A percentile compares a stretch with the other conserved stretches of the same genome.
Evolutionary conservation across 2,888 invertebrate genomes (phyloP).

Genomic region (Coelinius sp.): DNA sequence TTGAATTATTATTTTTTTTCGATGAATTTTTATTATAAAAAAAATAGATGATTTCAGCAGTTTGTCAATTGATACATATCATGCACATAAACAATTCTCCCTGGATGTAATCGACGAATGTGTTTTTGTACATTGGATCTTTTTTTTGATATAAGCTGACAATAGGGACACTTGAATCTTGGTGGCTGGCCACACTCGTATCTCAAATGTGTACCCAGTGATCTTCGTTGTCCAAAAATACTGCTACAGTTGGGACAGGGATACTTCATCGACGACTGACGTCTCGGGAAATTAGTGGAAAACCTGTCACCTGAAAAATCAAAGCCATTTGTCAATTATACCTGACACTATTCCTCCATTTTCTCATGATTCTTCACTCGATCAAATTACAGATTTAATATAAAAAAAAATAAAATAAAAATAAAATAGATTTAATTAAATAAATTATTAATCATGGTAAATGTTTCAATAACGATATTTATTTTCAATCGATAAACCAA

Average conservation of each 20-base stretch:
- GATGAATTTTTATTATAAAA: background rate
- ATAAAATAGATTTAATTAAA: too few relatives aligned
- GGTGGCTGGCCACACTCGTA: slow-evolving; percentile 67
- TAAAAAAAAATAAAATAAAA: background rate
- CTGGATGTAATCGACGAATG: background rate
- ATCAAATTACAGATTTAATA: background rate
- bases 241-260: slow-evolving; percentile 62
- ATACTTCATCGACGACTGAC: slow-evolving; percentile 35
- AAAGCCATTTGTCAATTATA: slow-evolving; percentile 42
- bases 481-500: background rate
- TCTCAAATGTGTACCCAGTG: slow-evolving; percentile 57
- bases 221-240: slow-evolving; percentile 55
- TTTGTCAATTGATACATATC: background rate
- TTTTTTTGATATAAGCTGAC: slow-evolving; percentile 60
- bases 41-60: background rate
- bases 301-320: slow-evolving; percentile 46
- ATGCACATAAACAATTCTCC: background rate
- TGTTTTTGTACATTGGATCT: slow-evolving; percentile 60
- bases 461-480: background rate
- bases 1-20: too few relatives aligned
- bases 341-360: background rate
- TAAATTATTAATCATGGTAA: too few relatives aligned
- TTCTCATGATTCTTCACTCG: too few relatives aligned
- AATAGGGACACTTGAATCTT: slow-evolving; percentile 66
- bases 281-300: background rate